Percentiles rank a stretch among this genome's conserved stretches.
These are phyloP conservation scores for Nematopogon swammerdamellus DNA, from an alignment of 2,888 invertebrate genomes.

Conservation along the genomic window DNA sequence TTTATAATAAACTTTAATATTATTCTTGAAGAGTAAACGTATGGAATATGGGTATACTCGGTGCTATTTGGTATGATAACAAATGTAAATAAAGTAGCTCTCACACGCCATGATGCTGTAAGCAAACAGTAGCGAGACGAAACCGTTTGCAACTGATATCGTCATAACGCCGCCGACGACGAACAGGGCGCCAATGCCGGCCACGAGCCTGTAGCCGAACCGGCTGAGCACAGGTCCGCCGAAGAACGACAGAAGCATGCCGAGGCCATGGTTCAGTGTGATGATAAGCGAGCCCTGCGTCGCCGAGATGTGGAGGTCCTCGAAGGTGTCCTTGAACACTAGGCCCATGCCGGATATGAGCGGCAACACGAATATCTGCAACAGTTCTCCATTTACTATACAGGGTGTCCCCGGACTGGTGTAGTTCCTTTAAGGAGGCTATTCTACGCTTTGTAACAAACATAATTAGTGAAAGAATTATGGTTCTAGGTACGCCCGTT, in stretches of 20 bases:
- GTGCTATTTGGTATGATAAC: too few relatives aligned
- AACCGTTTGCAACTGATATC: constrained; percentile 54
- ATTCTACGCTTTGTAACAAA: too few relatives aligned
- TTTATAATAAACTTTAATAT: too few relatives aligned
- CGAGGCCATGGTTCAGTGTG: constrained; percentile 64
- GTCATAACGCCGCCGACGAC: constrained; percentile 56
- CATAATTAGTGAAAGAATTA: constrained; percentile 1
- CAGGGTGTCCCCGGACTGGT: too few relatives aligned
- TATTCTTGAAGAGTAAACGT: too few relatives aligned
- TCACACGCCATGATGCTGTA: constrained; percentile 70
- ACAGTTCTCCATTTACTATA: constrained; percentile 9
- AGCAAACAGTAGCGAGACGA: constrained; percentile 58
- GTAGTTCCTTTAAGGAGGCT: too few relatives aligned
- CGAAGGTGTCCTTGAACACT: constrained; percentile 62
- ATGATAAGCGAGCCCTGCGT: constrained; percentile 62
- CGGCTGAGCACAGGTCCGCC: constrained; percentile 61
- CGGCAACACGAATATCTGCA: constrained; percentile 52
- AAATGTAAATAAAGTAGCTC: too few relatives aligned
- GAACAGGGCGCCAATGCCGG: constrained; percentile 51
- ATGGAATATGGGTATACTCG: too few relatives aligned
- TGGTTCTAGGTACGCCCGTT: too few relatives aligned
- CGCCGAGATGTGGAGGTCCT: constrained; percentile 51
- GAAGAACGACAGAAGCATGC: constrained; percentile 63
- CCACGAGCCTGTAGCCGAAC: constrained; percentile 65
- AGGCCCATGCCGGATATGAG: constrained; percentile 65